Base-by-base conservation (phyloP, 2,888 invertebrate species). In the Saturnia pavonia region DNA sequence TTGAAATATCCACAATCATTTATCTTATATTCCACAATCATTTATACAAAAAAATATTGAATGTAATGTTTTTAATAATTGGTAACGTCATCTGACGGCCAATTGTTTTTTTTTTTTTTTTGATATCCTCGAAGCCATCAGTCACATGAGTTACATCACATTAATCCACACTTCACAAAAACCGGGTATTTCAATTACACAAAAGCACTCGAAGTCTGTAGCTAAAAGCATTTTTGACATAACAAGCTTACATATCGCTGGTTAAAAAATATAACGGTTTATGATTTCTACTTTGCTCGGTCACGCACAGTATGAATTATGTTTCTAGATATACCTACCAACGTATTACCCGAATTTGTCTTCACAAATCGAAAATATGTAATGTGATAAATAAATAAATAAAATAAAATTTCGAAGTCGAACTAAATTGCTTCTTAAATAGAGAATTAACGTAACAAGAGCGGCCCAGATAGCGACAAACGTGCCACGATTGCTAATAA, bases 401-500 rank as follows among this genome's bases (percentile, higher is more conserved):
- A n/a, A n/a, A n/a, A n/a, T n/a, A 68, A 42, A 70, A 69, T 70
- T 68, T 74, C 11, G 63, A 68, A 73, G 72, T 70, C 66, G 70
- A 69, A 54, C 71, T 70, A 70, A 72, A 71, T 67, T 69, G 68
- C 51, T 51, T 60, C 57, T 69, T 69, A 22, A 71, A 81, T 75
- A 80, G 78, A 76, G 75, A 79, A 83, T 82, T 80, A 80, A 77
- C 82, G 80, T 78, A 77, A 81, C 78, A 80, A 77, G 77, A 79
- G 79, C 74, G 72, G 74, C 79, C 77, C 81, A 82, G 81, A 83
- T 84, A 79, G 78, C 73, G 77, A 77, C 71, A 81, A 79, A 90
- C 91, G 90, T 90, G 91, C 81, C 75, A 73, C 69, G 85, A 86
- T 80, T 89, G 75, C 76, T 76, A 81, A 83, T 79, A 80, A 79